Base-by-base conservation (phyloP, 2,113 vertebrate species). In the Notarius lentiginosus region DNA sequence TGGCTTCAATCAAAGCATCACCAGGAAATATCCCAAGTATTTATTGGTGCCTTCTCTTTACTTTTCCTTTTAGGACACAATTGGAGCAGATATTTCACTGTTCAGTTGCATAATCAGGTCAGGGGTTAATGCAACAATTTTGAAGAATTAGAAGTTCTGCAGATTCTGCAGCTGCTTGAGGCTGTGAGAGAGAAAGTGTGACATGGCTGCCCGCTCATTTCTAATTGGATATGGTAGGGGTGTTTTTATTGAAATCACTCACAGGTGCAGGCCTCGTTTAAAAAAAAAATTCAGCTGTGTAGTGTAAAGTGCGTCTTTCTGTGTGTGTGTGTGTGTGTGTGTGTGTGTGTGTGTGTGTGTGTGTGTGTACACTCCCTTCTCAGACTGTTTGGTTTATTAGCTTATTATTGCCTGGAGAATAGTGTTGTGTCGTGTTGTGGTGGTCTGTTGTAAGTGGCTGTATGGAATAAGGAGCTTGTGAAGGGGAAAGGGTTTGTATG, bases 161-260 rank as follows among this genome's bases (percentile, higher is more conserved):
- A 91, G 86, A 27, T 81, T 79, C 53, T 58, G 63, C 89, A 91
- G 86, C 91, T 90, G 91, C 65, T 70, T 20, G 56, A 41, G 70
- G 53, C 75, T 84, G 83, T 89, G 85, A 56, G 84, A 85, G 79
- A 85, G 85, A 88, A 75, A 85, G 68, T 82, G 82, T 88, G 89
- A 84, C 90, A 79, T 53, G 83, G 56, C 82, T 80, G 72, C 88
- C 86, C 65, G 61, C 75, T 83, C 75, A 77, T 61, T 84, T 47
- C 88, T 89, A 91, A 92, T 91, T 91, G 89, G 91, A 90, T 87
- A 88, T 86, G 89, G 83, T 87, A 84, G 89, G 82, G 83, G 87
- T 88, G 86, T 83, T 90, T 91, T 91, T 89, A 90, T 89, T 84
- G 77, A 89, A 90, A 91, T 89, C 86, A 87, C 80, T 89, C 87